These are phyloP conservation scores for Myopa testacea DNA, from an alignment of 2,888 invertebrate species.

Conservation along the genomic window DNA sequence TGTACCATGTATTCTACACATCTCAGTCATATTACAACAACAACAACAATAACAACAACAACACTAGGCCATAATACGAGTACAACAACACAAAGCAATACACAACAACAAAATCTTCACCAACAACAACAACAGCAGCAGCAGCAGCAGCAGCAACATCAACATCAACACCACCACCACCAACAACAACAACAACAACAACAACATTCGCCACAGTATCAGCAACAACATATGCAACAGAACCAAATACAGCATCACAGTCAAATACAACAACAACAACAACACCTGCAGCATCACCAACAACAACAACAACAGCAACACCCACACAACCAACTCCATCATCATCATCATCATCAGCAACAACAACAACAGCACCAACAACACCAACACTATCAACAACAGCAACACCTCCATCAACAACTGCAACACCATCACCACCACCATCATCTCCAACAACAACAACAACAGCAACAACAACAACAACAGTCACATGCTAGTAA, in stretches of 20 bases:
- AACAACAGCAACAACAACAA: slow-evolving; percentile 61
- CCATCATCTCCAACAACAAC: slow-evolving; percentile 64
- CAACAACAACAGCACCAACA: slow-evolving; percentile 54
- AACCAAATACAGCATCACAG: slow-evolving; percentile 54
- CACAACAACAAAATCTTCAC: slow-evolving; percentile 51
- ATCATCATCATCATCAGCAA: slow-evolving; percentile 54
- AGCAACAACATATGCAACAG: slow-evolving; percentile 58
- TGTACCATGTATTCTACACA: slow-evolving; percentile 69
- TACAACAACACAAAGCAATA: slow-evolving; percentile 56
- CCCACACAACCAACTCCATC: slow-evolving; percentile 57
- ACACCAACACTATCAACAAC: slow-evolving; percentile 54
- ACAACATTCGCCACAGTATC: slow-evolving; percentile 54
- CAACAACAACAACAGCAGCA: slow-evolving; percentile 55
- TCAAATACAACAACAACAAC: slow-evolving; percentile 59
- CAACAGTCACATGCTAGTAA: slow-evolving; percentile 57
- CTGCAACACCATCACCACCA: slow-evolving; percentile 60
- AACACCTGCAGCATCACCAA: slow-evolving; percentile 61
- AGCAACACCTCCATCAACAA: slow-evolving; percentile 62
- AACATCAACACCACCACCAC: slow-evolving; percentile 53
- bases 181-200: slow-evolving; percentile 51
- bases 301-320: slow-evolving; percentile 51
- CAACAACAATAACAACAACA: slow-evolving; percentile 55
- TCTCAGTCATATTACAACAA: slow-evolving; percentile 53
- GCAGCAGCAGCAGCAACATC: slow-evolving; percentile 58
- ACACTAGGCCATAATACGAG: slow-evolving; percentile 56